Percentiles rank a stretch among this genome's conserved stretches.
These are phyloP conservation scores for Rhynchophorus ferrugineus DNA, from an alignment of 1,140 invertebrate genomes.

Conservation along the genomic window DNA sequence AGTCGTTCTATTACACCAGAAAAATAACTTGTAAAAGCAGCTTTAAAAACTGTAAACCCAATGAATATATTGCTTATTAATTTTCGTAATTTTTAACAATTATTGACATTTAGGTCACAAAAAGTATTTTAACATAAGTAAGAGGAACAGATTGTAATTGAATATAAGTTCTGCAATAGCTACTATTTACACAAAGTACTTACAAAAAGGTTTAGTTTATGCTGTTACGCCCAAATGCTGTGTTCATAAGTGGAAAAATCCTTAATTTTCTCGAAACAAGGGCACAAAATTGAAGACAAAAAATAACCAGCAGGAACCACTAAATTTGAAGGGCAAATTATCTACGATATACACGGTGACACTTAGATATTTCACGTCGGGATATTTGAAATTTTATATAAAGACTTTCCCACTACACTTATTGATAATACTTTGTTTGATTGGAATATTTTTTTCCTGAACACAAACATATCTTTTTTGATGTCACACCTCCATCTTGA, in stretches of 20 bases:
- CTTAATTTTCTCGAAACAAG: not conserved
- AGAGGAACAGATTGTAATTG: not conserved
- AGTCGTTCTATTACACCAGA: too few species aligned
- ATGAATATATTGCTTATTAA: too few species aligned
- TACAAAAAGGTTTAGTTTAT: conserved; percentile 5
- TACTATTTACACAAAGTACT: not conserved
- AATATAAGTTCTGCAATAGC: not conserved
- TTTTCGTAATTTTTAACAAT: not conserved
- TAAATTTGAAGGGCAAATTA: not conserved
- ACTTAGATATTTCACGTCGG: not conserved
- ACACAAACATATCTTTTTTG: conserved; percentile 5
- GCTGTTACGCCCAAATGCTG: conserved; percentile 1
- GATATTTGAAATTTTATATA: not conserved
- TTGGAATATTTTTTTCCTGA: not conserved
- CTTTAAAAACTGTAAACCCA: too few species aligned
- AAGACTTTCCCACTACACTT: not conserved
- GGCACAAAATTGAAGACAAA: not conserved
- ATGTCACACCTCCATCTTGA: conserved; percentile 5
- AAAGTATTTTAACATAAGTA: not conserved
- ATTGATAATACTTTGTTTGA: not conserved
- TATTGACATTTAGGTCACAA: not conserved
- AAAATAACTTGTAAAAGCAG: too few species aligned
- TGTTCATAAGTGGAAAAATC: conserved; percentile 3
- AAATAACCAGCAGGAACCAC: not conserved
- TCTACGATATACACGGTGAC: not conserved